A percentile compares a stretch with the other conserved stretches of the same genome.
phyloP scores from a whole-genome alignment of 2,888 invertebrate species.

The Patella caerulea region DNA sequence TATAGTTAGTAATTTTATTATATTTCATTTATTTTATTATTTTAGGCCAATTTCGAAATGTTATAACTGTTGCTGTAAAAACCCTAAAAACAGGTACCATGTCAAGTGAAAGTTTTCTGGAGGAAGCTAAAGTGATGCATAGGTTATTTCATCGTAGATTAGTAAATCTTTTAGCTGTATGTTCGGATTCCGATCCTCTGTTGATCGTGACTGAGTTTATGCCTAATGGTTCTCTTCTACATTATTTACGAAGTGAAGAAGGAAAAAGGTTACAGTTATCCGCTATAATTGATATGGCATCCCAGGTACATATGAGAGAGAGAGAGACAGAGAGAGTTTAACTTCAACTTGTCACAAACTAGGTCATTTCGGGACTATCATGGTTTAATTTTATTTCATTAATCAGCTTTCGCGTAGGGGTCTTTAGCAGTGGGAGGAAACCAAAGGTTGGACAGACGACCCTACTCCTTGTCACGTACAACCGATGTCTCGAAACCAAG shows the following conservation, averaged over 20 bases:
- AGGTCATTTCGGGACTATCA: no score
- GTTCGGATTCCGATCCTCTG: slow-evolving; percentile 88
- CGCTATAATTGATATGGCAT: slow-evolving; percentile 89
- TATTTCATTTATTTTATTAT: neutral
- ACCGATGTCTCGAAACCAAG: no score
- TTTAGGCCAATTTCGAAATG: slow-evolving; percentile 88
- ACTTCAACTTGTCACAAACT: no score
- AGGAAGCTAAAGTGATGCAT: slow-evolving; percentile 78
- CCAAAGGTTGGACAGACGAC: no score
- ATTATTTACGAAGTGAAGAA: slow-evolving; percentile 88
- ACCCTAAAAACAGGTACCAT: slow-evolving; percentile 94
- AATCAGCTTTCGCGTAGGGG: no score
- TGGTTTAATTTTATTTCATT: no score
- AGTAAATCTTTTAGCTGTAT: slow-evolving; percentile 93
- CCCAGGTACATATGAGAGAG: slow-evolving; percentile 77
- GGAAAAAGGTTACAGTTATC: slow-evolving; percentile 86
- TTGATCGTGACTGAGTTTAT: slow-evolving; percentile 94
- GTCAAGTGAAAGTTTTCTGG: slow-evolving; percentile 93
- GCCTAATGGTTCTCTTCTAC: slow-evolving; percentile 94
- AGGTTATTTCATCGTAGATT: slow-evolving; percentile 76
- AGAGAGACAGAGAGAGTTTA: no score
- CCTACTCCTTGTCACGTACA: no score
- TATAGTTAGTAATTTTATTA: no score
- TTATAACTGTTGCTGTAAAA: slow-evolving; percentile 97
- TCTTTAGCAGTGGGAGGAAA: no score